Percentiles rank a stretch among this genome's conserved stretches.
These are phyloP conservation scores for Megaceryle maxima DNA, from an alignment of 2,113 vertebrate species.

Conservation along the genomic window DNA sequence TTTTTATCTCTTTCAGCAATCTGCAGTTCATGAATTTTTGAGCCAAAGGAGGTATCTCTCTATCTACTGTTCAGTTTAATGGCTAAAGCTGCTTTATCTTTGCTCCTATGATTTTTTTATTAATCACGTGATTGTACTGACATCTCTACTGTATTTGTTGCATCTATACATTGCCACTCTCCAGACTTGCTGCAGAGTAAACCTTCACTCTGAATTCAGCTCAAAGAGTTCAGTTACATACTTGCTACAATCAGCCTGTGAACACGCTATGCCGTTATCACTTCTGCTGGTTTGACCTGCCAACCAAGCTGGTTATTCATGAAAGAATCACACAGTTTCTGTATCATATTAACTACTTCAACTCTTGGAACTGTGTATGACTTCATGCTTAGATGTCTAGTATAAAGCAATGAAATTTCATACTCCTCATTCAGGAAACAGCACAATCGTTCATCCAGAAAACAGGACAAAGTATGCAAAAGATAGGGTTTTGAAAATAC, in stretches of 20 bases:
- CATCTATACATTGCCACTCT: neutral
- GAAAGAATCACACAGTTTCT: conserved; percentile 36
- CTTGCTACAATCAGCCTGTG: neutral
- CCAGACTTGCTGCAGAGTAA: neutral
- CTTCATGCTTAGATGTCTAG: conserved; percentile 1
- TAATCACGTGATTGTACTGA: neutral
- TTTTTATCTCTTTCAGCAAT: neutral
- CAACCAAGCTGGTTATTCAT: conserved; percentile 16
- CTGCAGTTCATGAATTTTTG: neutral
- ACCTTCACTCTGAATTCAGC: neutral
- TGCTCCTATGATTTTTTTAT: neutral
- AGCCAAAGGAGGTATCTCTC: neutral
- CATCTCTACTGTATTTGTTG: neutral
- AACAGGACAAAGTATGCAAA: neutral
- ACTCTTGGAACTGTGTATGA: conserved; percentile 8
- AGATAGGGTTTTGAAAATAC: neutral
- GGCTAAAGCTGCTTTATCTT: neutral
- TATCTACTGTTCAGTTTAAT: accelerated
- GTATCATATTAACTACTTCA: neutral
- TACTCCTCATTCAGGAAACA: conserved; percentile 27
- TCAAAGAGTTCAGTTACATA: neutral
- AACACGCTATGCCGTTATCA: neutral
- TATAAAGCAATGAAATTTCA: conserved; percentile 29
- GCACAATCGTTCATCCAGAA: conserved; percentile 21
- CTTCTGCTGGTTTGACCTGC: conserved; percentile 28